A percentile compares a stretch with the other conserved stretches of the same genome.
These are phyloP conservation scores for Drosophila azteca DNA, from an alignment of 1,140 invertebrate species.

Conservation along the genomic window DNA sequence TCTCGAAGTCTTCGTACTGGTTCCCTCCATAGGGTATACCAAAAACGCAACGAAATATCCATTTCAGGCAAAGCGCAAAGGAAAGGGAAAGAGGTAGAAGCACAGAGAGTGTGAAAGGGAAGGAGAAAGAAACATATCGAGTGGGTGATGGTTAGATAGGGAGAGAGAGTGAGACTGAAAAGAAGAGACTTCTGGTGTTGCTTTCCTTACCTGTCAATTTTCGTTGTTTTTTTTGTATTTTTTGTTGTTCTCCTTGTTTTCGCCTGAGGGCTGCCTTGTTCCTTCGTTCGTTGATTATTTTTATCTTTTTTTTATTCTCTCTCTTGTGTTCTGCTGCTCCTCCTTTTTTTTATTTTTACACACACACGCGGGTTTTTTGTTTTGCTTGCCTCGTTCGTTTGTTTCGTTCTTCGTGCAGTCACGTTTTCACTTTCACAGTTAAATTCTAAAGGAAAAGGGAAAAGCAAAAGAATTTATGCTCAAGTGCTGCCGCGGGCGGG, in stretches of 20 bases:
- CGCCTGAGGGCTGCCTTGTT: background rate
- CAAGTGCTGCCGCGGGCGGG: conserved; percentile 16
- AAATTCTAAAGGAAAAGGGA: conserved; percentile 62
- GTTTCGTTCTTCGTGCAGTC: conserved; percentile 38
- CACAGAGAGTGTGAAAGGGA: too few relatives aligned
- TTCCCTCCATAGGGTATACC: too few relatives aligned
- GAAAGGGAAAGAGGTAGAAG: too few relatives aligned
- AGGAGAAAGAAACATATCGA: too few relatives aligned
- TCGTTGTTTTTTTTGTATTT: conserved; percentile 34
- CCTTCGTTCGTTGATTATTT: conserved; percentile 42
- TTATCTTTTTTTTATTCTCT: conserved; percentile 42
- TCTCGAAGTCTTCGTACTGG: too few relatives aligned
- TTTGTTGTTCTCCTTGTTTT: conserved; percentile 20
- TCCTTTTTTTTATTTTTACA: conserved; percentile 35
- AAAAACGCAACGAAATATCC: too few relatives aligned
- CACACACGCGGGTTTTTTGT: conserved; percentile 67
- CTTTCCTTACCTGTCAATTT: conserved; percentile 31
- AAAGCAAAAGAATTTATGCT: conserved; percentile 44
- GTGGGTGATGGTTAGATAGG: background rate
- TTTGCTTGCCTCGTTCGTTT: conserved; percentile 76
- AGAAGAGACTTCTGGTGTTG: background rate
- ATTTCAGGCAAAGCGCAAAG: too few relatives aligned
- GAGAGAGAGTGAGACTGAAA: background rate
- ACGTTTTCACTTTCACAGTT: conserved; percentile 79
- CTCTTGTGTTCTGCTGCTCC: conserved; percentile 29